Conservation (phyloP, 2,888 invertebrate species). For the Drosophila neutralis region DNA sequence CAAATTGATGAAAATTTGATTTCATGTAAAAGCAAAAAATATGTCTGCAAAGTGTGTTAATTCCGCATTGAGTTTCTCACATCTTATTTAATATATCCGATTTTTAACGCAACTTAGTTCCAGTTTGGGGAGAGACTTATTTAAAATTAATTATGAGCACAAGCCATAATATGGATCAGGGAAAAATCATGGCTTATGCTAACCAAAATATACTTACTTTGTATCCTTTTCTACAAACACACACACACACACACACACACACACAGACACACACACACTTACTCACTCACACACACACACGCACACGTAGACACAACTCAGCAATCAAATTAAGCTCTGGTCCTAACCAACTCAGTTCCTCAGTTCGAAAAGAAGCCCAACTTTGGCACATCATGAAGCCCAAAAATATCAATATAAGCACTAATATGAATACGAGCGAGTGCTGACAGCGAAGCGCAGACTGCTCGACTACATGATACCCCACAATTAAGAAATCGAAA, state of each 20-base stretch:
- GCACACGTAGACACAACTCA: not conserved
- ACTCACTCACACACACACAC: not conserved
- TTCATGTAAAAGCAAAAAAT: not conserved
- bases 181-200: constrained; percentile 11
- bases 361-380: constrained; percentile 13
- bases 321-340: constrained; percentile 30
- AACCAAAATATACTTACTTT: constrained; percentile 7
- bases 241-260: not conserved
- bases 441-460: not conserved
- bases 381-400: constrained; percentile 15
- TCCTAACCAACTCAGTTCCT: constrained; percentile 24
- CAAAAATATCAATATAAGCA: constrained; percentile 20
- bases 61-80: not conserved
- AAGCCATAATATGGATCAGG: not conserved
- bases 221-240: not conserved
- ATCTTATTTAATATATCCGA: not conserved
- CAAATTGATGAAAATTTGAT: not conserved
- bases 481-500: not conserved
- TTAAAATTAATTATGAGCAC: constrained; percentile 17
- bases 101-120: not conserved
- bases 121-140: not conserved
- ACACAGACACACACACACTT: not conserved
- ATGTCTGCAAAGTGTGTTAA: not conserved
- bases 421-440: not conserved
- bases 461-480: constrained; percentile 11